phyloP scores from a whole-genome alignment of 2,797 vertebrate genomes.

The Aplochiton taeniatus region DNA sequence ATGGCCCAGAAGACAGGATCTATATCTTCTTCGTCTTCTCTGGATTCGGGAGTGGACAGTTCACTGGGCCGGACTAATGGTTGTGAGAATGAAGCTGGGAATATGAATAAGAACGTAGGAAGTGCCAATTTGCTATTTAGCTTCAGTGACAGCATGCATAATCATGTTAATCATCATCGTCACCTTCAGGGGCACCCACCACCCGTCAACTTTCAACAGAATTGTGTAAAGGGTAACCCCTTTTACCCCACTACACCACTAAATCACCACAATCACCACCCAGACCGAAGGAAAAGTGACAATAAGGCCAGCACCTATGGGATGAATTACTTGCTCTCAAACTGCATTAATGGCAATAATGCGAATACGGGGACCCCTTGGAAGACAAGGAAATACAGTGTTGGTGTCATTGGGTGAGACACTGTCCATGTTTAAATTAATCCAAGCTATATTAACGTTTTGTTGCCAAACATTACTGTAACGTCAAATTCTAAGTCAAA shows the following conservation, averaged over 20 bases:
- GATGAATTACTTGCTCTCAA: conserved; percentile 91
- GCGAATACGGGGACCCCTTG: conserved; percentile 90
- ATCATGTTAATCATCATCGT: conserved; percentile 70
- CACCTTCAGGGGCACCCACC: conserved; percentile 49
- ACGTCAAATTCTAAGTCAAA: neutral
- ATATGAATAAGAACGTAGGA: conserved; percentile 70
- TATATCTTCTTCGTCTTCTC: conserved; percentile 80
- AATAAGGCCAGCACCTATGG: conserved; percentile 98
- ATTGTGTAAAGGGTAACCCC: conserved; percentile 69
- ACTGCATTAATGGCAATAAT: conserved; percentile 78
- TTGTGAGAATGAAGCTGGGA: conserved; percentile 60
- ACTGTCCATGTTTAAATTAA: conserved; percentile 8
- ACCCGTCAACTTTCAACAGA: conserved; percentile 65
- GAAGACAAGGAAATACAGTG: conserved; percentile 89
- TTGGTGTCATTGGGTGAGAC: conserved; percentile 92
- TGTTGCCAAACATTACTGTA: neutral
- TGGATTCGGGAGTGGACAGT: conserved; percentile 82
- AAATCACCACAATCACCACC: conserved; percentile 80
- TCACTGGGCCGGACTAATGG: conserved; percentile 73
- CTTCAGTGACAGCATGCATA: conserved; percentile 75
- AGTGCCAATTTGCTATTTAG: conserved; percentile 73
- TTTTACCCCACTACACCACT: conserved; percentile 61
- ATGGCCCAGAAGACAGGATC: conserved; percentile 80
- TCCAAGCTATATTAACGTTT: neutral
- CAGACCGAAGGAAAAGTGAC: conserved; percentile 92